Percentiles rank a stretch among this genome's conserved stretches.
phyloP scores from a whole-genome alignment of 2,888 invertebrate genomes.

The Onthophagus sagittarius region DNA sequence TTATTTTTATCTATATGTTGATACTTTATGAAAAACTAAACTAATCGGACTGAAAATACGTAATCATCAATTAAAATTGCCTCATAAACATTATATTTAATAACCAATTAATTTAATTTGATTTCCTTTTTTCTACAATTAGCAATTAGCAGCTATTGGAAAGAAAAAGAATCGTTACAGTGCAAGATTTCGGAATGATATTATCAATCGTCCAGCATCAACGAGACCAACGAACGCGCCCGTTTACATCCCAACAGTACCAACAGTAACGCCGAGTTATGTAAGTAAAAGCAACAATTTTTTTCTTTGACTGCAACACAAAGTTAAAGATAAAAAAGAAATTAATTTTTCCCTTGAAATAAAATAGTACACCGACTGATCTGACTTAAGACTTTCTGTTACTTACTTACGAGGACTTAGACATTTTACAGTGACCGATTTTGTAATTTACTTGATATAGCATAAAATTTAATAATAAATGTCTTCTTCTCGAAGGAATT shows the following conservation, averaged over 20 bases:
- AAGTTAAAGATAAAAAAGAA: background rate
- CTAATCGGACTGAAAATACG: background rate
- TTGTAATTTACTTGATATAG: background rate
- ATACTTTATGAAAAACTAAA: too few species aligned
- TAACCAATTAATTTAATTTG: background rate
- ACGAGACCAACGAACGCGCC: conserved; percentile 52
- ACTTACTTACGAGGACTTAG: conserved; percentile 20
- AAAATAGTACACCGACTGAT: conserved; percentile 43
- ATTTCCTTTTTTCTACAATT: background rate
- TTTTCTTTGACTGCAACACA: background rate
- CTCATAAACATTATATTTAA: background rate
- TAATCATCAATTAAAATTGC: background rate
- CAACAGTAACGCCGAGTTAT: conserved; percentile 51
- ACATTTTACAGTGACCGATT: background rate
- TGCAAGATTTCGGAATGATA: conserved; percentile 54
- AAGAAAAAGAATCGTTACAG: conserved; percentile 56
- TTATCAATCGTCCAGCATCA: conserved; percentile 43
- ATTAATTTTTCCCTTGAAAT: conserved; percentile 23
- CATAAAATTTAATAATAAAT: conserved; percentile 27
- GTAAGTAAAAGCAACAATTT: conserved; percentile 13
- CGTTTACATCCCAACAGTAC: conserved; percentile 62
- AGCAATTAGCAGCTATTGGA: conserved; percentile 20
- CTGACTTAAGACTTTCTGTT: conserved; percentile 14
- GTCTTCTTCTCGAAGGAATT: conserved; percentile 45
- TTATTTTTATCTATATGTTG: too few species aligned